phyloP scores from a whole-genome alignment of 1,140 invertebrate genomes.

The Rhopalosiphum padi region DNA sequence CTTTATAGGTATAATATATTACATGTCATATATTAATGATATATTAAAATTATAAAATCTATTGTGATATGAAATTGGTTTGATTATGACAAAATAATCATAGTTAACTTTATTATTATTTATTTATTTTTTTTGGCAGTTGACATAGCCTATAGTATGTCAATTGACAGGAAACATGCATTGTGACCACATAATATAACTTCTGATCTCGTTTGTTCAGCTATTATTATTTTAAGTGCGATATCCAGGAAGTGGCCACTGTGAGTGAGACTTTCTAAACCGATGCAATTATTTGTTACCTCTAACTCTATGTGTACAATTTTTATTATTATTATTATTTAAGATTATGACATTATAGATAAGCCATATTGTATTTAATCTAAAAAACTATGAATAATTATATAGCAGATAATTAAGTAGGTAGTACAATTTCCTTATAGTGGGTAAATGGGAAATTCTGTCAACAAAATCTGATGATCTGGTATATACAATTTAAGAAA shows the following conservation, averaged over 20 bases:
- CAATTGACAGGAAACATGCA: slow-evolving; percentile 51
- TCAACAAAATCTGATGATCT: background rate
- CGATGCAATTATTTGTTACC: background rate
- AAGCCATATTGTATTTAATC: background rate
- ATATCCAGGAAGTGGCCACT: slow-evolving; percentile 23
- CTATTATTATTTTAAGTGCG: slow-evolving; percentile 42
- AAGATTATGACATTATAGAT: background rate
- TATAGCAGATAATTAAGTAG: background rate
- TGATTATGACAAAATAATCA: slow-evolving; percentile 9
- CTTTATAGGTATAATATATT: background rate
- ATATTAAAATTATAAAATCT: background rate
- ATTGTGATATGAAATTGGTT: slow-evolving; percentile 14
- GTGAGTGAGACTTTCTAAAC: slow-evolving; percentile 22
- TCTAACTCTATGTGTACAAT: background rate
- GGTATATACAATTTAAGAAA: background rate
- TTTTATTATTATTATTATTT: background rate
- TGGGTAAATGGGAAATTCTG: background rate
- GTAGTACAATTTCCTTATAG: background rate
- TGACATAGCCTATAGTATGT: slow-evolving; percentile 15
- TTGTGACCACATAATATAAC: slow-evolving; percentile 52
- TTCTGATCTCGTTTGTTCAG: background rate
- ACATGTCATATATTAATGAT: background rate
- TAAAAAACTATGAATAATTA: slow-evolving; percentile 28
- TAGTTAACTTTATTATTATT: background rate
- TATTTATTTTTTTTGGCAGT: background rate